phyloP scores from a whole-genome alignment of 2,797 vertebrate species.

The Octomys mimax region DNA sequence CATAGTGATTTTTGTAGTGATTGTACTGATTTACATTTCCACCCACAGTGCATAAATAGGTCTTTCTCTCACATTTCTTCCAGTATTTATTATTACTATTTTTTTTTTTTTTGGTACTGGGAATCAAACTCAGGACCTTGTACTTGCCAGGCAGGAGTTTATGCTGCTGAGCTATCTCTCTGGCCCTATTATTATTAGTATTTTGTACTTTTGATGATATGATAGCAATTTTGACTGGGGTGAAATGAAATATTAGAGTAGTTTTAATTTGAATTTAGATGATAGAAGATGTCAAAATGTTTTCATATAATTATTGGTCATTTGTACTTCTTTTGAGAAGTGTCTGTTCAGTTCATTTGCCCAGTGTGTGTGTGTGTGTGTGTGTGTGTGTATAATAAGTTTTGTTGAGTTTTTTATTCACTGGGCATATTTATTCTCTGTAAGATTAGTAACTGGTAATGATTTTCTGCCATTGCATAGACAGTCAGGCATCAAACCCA shows the following conservation, averaged over 20 bases:
- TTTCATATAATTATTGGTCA: not conserved
- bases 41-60: not conserved
- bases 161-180: no score
- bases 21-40: not conserved
- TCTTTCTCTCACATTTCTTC: not conserved
- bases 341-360: not conserved
- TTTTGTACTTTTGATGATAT: not conserved
- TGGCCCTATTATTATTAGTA: not conserved
- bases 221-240: not conserved
- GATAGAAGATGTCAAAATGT: not conserved
- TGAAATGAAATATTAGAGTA: not conserved
- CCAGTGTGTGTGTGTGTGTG: not conserved
- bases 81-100: not conserved
- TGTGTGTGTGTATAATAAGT: not conserved
- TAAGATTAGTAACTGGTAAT: not conserved
- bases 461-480: not conserved
- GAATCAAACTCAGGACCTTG: no score
- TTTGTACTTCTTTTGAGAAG: not conserved
- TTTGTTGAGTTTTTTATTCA: not conserved
- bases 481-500: no score
- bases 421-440: not conserved
- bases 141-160: no score
- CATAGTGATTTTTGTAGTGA: not conserved
- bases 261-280: not conserved
- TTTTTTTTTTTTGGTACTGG: not conserved